A percentile compares a stretch with the other conserved stretches of the same genome.
Conservation (phyloP, 2,113 vertebrate species). For the Cheirogaleus medius region DNA sequence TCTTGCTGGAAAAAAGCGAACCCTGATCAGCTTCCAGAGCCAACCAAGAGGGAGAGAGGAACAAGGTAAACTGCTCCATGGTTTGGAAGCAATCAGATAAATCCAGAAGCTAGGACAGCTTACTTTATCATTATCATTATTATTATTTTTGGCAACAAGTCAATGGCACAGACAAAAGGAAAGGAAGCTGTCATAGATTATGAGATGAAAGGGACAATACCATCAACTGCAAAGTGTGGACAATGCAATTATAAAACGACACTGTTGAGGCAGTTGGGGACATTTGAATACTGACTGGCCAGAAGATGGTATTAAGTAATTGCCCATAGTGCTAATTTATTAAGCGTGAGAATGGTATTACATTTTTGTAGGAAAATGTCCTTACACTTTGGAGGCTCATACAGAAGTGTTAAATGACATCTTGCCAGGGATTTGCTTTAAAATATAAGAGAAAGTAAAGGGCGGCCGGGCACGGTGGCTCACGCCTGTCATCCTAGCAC, state of each 20-base stretch:
- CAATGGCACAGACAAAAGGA: not conserved
- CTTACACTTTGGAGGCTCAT: not conserved
- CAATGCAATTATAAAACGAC: not conserved
- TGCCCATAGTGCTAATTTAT: not conserved
- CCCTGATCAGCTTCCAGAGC: not conserved
- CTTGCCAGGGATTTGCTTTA: not conserved
- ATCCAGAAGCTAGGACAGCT: not conserved
- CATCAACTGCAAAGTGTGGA: not conserved
- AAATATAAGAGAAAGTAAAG: not conserved
- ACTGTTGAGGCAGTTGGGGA: not conserved
- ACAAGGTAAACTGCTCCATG: not conserved
- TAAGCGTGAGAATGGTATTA: not conserved
- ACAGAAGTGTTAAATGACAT: not conserved
- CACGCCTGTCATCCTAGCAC: no score
- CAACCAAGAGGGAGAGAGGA: not conserved
- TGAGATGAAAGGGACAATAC: not conserved
- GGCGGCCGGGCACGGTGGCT: no score
- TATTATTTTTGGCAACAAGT: not conserved
- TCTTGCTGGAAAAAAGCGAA: not conserved
- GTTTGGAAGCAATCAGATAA: not conserved
- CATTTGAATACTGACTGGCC: not conserved
- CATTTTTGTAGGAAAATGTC: not conserved
- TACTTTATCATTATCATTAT: not conserved
- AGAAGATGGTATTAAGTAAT: not conserved
- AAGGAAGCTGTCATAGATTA: not conserved